Conservation (phyloP, 2,113 vertebrate genomes). For the Zosterops lateralis region DNA sequence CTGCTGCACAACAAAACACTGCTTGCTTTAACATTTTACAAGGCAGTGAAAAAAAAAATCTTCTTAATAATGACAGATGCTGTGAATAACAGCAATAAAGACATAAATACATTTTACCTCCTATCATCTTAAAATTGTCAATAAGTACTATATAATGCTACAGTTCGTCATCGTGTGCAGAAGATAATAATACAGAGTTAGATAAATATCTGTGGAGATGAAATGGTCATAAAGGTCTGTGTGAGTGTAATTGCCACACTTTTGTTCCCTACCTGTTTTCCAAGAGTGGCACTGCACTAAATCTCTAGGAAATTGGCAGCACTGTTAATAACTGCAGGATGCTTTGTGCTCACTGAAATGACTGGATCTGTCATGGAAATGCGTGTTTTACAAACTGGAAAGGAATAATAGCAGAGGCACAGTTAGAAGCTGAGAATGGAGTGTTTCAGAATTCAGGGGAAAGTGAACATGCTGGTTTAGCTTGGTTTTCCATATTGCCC, state of each 20-base stretch:
- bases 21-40: background rate
- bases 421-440: background rate
- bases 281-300: background rate
- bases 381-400: background rate
- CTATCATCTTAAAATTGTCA: background rate
- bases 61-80: background rate
- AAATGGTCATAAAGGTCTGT: background rate
- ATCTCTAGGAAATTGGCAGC: background rate
- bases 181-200: background rate
- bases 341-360: slow-evolving; percentile 13
- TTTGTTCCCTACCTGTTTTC: slow-evolving; percentile 14
- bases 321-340: background rate
- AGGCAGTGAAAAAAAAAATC: background rate
- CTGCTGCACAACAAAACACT: background rate
- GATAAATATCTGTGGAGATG: slow-evolving; percentile 7
- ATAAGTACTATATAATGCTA: background rate
- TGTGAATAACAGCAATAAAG: background rate
- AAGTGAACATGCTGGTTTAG: background rate
- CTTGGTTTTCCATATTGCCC: background rate
- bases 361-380: background rate
- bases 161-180: background rate
- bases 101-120: background rate
- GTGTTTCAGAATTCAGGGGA: background rate
- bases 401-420: slow-evolving; percentile 4
- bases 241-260: background rate